Evolutionary conservation across 2,888 invertebrate genomes (phyloP), one percentile per base, ranked within the genome.

Genomic region (Spilosoma lubricipeda): DNA sequence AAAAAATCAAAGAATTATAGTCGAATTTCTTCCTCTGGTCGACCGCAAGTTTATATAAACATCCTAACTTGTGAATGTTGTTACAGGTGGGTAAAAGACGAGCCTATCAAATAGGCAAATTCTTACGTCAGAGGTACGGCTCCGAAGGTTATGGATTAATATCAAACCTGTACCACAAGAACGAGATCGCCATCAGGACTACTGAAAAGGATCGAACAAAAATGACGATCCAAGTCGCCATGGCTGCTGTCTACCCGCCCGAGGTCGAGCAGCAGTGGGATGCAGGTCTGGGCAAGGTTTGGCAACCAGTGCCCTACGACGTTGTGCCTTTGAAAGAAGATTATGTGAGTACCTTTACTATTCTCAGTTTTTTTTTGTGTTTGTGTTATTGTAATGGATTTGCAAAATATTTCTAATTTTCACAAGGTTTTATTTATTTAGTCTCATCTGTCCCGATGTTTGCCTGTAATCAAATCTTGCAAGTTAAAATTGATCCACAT

Each of bases 201-300:
- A 95, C 95, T 0, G 94, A 94, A n/a, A 95, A 95, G 84, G 94
- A 95, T 45, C 84, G 95, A 68, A 93, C 95, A 0, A 95, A 95
- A 87, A 95, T 95, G 95, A 95, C 93, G 0, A 89, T 86, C 7
- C 89, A 89, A 79, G 88, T 94, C 59, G 95, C 95, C 0, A 93
- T 95, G 93, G 88, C 94, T 0, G 94, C 95, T 13, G 80, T 86
- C 2, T 95, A 93, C 84, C 95, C 95, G 0, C 95, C 95, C 0
- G 93, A 90, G 27, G 67, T 81, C 0, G 93, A 91, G 13, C 95
- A 95, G 81, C 94, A 95, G 78, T 95, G 95, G 95, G 91, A 93
- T 45, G 92, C 91, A 7, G 91, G 88, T 2, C 65, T 95, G 0
- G 95, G 95, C 0, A 93, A 90, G 75, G 79, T 95, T 1, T 95